Evolutionary conservation across 2,797 vertebrate species (phyloP), one percentile per base, ranked within the genome.

Genomic region (Syngnathus rostellatus): DNA sequence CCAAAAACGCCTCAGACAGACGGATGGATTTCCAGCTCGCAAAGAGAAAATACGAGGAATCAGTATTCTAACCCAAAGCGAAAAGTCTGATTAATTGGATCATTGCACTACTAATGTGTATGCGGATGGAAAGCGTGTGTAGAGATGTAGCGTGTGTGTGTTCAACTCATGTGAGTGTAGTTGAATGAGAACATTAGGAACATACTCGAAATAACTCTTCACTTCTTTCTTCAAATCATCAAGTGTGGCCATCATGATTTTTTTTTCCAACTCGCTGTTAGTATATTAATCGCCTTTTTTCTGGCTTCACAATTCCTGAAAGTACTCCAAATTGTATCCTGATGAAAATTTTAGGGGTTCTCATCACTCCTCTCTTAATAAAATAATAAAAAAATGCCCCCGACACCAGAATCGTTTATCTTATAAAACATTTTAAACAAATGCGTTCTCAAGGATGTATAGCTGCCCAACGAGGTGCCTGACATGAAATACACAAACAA

Each of bases 71-170:
- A 89, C 88, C 87, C 78, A 80, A 81, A 91, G 88, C 83, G 81
- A 86, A 58, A 87, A 87, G 84, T 80, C 85, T 86, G 87, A 90
- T 89, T 88, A 89, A 90, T 89, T 88, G 81, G 87, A 80, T 70
- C 62, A 70, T 64, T 68, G 74, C 83, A 19, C 38, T 12, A 41
- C 59, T 61, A 61, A 61, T 41, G 59, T 61, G 37, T 41, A 39
- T 31, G 25, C 25, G 54, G 12, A 17, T 57, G 25, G 31, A 57
- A 57, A 37, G 11, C 2, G 54, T 41, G 59, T 41, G 58, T 60
- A 8, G 7, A 38, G 37, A 6, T 31, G 54, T 31, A 16, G 12
- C 14, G 55, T 58, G 55, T 7, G 19, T 12, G 9, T 40, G 59
- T 11, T 3, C 14, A 37, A 17, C 25, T 38, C 25, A 58, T 58